Evolutionary conservation across 2,113 vertebrate species (phyloP).

Genomic region (Corythoichthys haematopterus): DNA sequence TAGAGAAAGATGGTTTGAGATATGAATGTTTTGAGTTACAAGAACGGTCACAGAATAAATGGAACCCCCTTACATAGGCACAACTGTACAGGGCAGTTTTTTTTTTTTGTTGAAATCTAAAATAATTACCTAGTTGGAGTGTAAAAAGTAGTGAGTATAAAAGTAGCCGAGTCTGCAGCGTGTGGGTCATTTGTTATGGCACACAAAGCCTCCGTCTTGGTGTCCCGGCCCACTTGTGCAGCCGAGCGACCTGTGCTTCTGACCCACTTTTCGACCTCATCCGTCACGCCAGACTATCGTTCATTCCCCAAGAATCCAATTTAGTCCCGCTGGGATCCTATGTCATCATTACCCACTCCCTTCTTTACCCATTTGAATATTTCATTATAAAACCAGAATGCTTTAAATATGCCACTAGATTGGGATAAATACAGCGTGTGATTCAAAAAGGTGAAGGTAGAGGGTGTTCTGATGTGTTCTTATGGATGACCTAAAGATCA

Average conservation of each 20-base stretch:
- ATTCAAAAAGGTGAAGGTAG: conserved; percentile 15
- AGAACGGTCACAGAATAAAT: too few species aligned
- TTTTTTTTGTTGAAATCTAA: too few species aligned
- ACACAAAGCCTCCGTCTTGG: conserved; percentile 11
- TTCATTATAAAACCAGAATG: conserved; percentile 66
- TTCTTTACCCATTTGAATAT: conserved; percentile 56
- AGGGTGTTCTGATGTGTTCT: conserved; percentile 23
- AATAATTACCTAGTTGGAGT: not conserved
- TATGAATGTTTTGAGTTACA: too few species aligned
- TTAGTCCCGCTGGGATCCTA: conserved; percentile 50
- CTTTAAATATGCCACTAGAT: conserved; percentile 53
- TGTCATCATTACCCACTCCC: conserved; percentile 60
- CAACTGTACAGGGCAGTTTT: too few species aligned
- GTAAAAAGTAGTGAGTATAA: not conserved
- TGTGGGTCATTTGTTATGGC: conserved; percentile 9
- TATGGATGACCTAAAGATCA: conserved; percentile 37
- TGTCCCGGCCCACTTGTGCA: conserved; percentile 53
- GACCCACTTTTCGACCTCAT: conserved; percentile 63
- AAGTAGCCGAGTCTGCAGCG: not conserved
- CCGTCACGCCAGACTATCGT: conserved; percentile 46
- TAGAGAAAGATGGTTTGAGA: too few species aligned
- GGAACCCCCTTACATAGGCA: too few species aligned
- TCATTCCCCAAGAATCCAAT: conserved; percentile 55
- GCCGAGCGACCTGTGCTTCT: conserved; percentile 56
- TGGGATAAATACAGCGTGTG: conserved; percentile 53